Evolutionary conservation across 1,140 invertebrate genomes (phyloP), one percentile per base, ranked within the genome.

Genomic region (Homarus americanus): DNA sequence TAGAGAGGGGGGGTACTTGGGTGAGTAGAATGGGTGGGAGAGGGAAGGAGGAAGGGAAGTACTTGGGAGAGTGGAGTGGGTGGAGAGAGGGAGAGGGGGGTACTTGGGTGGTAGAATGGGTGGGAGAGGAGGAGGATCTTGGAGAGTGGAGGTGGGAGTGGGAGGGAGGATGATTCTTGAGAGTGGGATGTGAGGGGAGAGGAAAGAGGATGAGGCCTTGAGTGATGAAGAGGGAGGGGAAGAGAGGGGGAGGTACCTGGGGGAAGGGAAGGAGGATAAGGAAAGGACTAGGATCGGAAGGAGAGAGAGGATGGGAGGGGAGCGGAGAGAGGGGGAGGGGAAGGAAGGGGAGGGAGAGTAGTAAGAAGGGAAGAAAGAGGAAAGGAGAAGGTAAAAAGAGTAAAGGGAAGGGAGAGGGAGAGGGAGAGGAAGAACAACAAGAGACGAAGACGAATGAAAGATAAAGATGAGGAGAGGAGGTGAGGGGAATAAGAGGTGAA

Each of bases 191-290:
- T n/a, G 72, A 15, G 36, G 72, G 72, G 2, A 38, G 2, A 24
- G 5, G 53, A 63, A 24, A 24, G 24, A 32, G 24, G 32, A 9
- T 28, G 3, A 4, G 9, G 72, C 12, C 0, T 32, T 4, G 72
- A 20, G 36, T 34, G 10, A 28, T 28, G 24, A 20, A 32, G 38
- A 80, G 78, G 41, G 40, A 53, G 78, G 53, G 17, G 34, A 15
- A 40, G 24, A 53, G 78, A 80, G 41, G 53, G n/a, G 78, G 78
- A 80, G 78, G 53, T 49, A 15, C 17, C 53, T 20, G 44, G 78
- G 78, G 53, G 78, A 38, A 41, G 38, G 36, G 78, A 28, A 41
- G 53, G 24, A 53, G 15, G 53, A 49, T 80, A 32, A 40, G 41
- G 78, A 28, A 7, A 53, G 41, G n/a, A n/a, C 53, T 41, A 34